phyloP scores from a whole-genome alignment of 1,140 invertebrate genomes.

The Anastrepha ludens region DNA sequence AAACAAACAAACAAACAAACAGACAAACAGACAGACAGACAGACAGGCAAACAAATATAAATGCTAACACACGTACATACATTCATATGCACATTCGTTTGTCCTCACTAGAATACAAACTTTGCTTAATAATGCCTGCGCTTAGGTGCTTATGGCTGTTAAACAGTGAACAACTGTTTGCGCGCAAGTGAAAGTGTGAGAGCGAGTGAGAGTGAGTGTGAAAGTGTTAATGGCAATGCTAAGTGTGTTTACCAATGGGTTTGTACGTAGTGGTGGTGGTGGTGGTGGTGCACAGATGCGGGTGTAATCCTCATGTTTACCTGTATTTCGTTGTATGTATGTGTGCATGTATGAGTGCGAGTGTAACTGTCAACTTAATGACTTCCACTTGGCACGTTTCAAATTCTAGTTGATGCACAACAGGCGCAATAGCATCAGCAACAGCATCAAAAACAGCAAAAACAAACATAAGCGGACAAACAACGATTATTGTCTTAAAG shows the following conservation, averaged over 20 bases:
- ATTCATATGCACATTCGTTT: not conserved
- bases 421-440: constrained; percentile 9
- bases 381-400: constrained; percentile 31
- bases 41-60: no score
- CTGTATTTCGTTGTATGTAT: no score
- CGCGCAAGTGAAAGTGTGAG: not conserved
- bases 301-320: not conserved
- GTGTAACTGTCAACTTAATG: constrained; percentile 24
- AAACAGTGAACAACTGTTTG: not conserved
- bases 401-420: not conserved
- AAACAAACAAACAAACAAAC: not conserved
- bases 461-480: not conserved
- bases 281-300: not conserved
- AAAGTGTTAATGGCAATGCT: constrained; percentile 7
- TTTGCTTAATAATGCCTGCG: constrained; percentile 2
- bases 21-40: not conserved
- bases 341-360: not conserved
- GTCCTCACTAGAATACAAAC: not conserved
- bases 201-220: not conserved
- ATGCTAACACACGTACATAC: no score
- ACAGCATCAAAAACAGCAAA: constrained; percentile 6
- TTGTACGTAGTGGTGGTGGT: not conserved
- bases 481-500: constrained; percentile 28
- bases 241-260: not conserved
- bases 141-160: not conserved